Percentiles rank a stretch among this genome's conserved stretches.
These are phyloP conservation scores for Balanococcus diminutus DNA, from an alignment of 2,888 invertebrate genomes.

Conservation along the genomic window DNA sequence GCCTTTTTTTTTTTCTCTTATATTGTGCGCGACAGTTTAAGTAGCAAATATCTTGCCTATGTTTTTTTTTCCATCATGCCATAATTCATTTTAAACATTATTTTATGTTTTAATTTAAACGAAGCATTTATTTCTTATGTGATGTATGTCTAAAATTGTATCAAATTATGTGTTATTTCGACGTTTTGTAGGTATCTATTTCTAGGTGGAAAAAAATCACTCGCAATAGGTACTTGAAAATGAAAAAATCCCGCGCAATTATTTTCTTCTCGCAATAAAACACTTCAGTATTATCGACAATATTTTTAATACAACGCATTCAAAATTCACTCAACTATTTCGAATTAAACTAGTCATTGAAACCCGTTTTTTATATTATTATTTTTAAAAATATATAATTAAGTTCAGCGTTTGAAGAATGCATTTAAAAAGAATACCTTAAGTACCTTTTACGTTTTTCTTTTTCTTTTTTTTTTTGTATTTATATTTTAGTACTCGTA, in stretches of 20 bases:
- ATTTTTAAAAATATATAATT: slow-evolving; percentile 20
- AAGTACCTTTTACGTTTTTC: slow-evolving; percentile 32
- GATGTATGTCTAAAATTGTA: slow-evolving; percentile 22
- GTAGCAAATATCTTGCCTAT: slow-evolving; percentile 24
- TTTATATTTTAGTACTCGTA: slow-evolving; percentile 1
- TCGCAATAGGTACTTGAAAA: slow-evolving; percentile 18
- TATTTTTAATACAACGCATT: background rate
- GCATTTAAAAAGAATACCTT: slow-evolving; percentile 43
- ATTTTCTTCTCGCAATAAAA: background rate
- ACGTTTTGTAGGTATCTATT: background rate
- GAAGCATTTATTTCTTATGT: slow-evolving; percentile 45
- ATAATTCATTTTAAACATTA: slow-evolving; percentile 39
- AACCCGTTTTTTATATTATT: slow-evolving; percentile 42
- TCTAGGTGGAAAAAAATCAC: background rate
- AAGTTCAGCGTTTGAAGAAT: slow-evolving; percentile 42
- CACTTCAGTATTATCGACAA: background rate
- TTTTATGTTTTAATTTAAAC: slow-evolving; percentile 36
- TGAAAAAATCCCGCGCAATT: background rate
- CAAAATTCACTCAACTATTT: slow-evolving; percentile 33
- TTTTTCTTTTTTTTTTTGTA: slow-evolving; percentile 10
- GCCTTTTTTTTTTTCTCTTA: background rate
- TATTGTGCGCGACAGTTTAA: background rate
- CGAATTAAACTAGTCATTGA: slow-evolving; percentile 39
- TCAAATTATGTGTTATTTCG: slow-evolving; percentile 24
- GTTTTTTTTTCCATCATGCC: slow-evolving; percentile 38